Evolutionary conservation across 2,113 vertebrate species (phyloP).

Genomic region (Dipodomys merriami): DNA sequence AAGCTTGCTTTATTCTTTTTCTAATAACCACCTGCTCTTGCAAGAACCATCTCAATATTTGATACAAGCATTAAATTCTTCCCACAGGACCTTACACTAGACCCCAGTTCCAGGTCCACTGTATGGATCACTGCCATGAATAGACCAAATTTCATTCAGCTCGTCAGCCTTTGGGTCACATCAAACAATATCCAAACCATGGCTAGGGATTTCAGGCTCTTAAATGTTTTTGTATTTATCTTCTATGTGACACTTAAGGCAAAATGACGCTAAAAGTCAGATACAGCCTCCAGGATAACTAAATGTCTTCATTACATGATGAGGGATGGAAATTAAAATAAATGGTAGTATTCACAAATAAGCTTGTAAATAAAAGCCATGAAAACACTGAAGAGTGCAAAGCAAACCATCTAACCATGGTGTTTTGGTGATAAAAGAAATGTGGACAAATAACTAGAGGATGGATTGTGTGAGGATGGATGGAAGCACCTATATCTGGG

Average conservation of each 20-base stretch:
- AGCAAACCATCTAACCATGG: neutral
- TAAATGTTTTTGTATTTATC: neutral
- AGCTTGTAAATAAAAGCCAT: neutral
- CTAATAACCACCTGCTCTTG: too few species aligned
- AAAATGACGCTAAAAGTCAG: neutral
- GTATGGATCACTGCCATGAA: neutral
- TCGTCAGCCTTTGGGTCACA: neutral
- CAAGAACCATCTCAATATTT: neutral
- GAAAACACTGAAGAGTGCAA: neutral
- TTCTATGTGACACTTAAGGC: neutral
- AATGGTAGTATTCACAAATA: neutral
- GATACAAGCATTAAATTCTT: neutral
- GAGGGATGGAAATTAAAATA: slow-evolving; percentile 13
- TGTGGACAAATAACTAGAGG: neutral
- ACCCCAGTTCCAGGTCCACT: too few species aligned
- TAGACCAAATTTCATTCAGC: neutral
- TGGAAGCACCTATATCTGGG: neutral
- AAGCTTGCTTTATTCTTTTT: neutral
- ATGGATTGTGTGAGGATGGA: neutral
- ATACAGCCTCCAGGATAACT: neutral
- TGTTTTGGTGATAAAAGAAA: slow-evolving; percentile 4
- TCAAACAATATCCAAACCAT: neutral
- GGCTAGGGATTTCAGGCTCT: neutral
- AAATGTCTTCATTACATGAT: neutral
- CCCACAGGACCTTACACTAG: rapidly evolving